Evolutionary conservation across 2,113 vertebrate species (phyloP).

Genomic region (zebrafish (Danio rerio)): DNA sequence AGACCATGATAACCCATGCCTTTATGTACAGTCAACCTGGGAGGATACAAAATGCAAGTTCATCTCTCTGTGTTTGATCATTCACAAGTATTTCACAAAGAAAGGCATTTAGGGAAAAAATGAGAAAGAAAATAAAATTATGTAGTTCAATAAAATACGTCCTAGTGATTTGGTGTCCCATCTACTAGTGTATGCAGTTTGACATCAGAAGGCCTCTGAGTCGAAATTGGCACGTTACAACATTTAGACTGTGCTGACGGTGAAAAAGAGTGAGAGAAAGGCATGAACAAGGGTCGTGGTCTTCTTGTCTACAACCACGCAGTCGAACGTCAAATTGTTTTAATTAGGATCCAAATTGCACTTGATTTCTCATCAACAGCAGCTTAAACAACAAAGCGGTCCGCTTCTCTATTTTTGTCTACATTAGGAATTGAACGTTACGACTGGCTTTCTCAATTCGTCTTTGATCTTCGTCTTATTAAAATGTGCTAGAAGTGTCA

Average conservation of each 20-base stretch:
- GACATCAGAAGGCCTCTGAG: constrained; percentile 19
- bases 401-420: constrained; percentile 10
- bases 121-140: background rate
- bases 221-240: constrained; percentile 40
- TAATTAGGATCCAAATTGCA: constrained; percentile 24
- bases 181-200: constrained; percentile 32
- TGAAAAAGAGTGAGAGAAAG: constrained; percentile 19
- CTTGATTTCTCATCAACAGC: constrained; percentile 25
- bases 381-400: constrained; percentile 3
- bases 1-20: constrained; percentile 46
- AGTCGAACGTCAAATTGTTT: constrained; percentile 4
- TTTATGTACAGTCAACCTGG: constrained; percentile 51
- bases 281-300: constrained; percentile 24
- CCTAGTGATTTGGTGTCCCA: constrained; percentile 34
- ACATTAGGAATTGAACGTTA: background rate
- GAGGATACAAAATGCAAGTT: constrained; percentile 43
- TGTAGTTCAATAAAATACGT: background rate
- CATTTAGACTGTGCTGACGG: constrained; percentile 37
- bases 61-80: constrained; percentile 32
- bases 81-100: constrained; percentile 49
- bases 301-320: background rate
- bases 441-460: background rate
- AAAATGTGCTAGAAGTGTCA: constrained; percentile 17
- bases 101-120: constrained; percentile 31
- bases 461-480: constrained; percentile 16